phyloP scores from a whole-genome alignment of 2,888 invertebrate species.

The Conus canariensis region DNA sequence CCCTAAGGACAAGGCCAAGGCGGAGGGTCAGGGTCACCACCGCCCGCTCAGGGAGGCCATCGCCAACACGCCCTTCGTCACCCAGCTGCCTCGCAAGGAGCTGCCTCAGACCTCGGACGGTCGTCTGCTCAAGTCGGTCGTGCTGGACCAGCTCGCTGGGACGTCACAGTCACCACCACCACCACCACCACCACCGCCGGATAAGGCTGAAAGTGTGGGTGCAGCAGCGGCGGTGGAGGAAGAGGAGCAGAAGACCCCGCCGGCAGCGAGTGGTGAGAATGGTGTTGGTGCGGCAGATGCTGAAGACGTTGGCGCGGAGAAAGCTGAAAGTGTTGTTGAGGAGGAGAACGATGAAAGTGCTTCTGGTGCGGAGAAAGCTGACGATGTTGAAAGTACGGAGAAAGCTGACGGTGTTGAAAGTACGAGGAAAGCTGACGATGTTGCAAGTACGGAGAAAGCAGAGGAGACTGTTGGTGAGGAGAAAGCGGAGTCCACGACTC shows the following conservation, averaged over 20 bases:
- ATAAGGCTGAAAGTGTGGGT: too few relatives aligned
- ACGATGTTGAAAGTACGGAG: neutral
- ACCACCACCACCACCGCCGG: neutral
- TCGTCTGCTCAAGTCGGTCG: constrained; percentile 37
- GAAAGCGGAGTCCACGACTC: neutral
- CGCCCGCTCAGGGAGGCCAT: neutral
- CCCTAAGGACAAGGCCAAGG: neutral
- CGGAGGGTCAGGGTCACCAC: neutral
- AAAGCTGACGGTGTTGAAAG: too few relatives aligned
- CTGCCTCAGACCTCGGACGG: constrained; percentile 39
- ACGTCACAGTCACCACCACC: neutral
- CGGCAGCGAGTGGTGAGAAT: too few relatives aligned
- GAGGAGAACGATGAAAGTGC: neutral
- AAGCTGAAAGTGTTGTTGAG: neutral
- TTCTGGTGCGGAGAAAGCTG: neutral
- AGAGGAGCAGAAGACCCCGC: too few relatives aligned
- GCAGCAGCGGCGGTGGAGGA: too few relatives aligned
- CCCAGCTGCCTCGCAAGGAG: constrained; percentile 42
- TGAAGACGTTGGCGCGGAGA: neutral
- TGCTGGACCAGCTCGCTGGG: neutral
- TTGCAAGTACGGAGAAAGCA: too few relatives aligned
- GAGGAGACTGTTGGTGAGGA: too few relatives aligned
- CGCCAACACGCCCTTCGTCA: constrained; percentile 45
- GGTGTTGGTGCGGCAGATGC: too few relatives aligned
- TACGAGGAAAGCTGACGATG: too few relatives aligned